Base-by-base conservation (phyloP, 2,888 invertebrate genomes). In the Bimastos eiseni region DNA sequence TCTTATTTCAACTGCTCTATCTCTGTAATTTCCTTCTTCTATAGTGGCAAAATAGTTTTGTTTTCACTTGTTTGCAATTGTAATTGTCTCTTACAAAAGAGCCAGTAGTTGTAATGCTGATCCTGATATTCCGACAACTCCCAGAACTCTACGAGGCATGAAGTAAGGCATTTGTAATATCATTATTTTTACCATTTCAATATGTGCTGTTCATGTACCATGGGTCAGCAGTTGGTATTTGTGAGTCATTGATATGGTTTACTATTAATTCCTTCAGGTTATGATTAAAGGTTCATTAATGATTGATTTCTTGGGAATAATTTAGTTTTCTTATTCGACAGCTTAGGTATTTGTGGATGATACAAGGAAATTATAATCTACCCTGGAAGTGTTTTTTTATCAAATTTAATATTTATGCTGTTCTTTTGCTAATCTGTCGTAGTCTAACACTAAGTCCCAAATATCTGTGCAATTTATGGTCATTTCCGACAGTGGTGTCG, bases 331-430 rank as follows among this genome's bases (percentile, higher is more conserved):
- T 70, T 70, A 70, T n/a, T 70, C 8, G 30, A 70, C 70, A 70
- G 70, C 70, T n/a, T 70, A 70, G n/a, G 70, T 70, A 70, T 70
- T 70, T 70, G 70, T 70, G 70, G 70, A n/a, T n/a, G 70, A 70
- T 70, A 70, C 70, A 70, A n/a, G 21, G 2, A 70, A 70, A 70
- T 70, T n/a, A 70, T 30, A 70, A 70, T n/a, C n/a, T 30, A 70
- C 30, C 0, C 70, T n/a, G n/a, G 8, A 70, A 70, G 13, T 70
- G 70, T n/a, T 70, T 4, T 30, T 70, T 70, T 70, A 70, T 70
- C 6, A 70, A 0, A n/a, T 70, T 70, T 70, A 15, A 24, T 55
- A 2, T 19, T 19, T 44, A 4, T 49, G 3, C 6, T 2, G 24
- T 49, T 49, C 24, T 24, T 49, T 21, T 24, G 49, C 49, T 49